Percentiles rank a stretch among this genome's conserved stretches.
phyloP scores from a whole-genome alignment of 2,113 vertebrate species.

The Panthera uncia region DNA sequence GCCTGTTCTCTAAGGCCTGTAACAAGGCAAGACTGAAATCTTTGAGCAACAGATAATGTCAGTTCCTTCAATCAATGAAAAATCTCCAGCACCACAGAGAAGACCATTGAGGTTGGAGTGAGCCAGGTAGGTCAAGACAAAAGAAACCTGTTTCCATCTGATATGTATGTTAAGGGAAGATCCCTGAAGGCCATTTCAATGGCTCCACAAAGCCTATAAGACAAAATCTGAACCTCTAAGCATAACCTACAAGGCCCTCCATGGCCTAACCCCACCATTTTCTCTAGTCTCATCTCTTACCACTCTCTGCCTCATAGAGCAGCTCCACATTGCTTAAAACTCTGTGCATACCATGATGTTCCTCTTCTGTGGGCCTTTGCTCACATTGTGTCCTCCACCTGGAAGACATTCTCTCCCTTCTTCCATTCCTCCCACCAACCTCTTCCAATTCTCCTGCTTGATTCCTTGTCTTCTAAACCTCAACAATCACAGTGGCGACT shows the following conservation, averaged over 20 bases:
- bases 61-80: neutral
- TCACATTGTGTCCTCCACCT: neutral
- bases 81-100: neutral
- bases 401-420: neutral
- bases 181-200: neutral
- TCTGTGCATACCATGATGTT: rapidly evolving
- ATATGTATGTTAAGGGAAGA: neutral
- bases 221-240: neutral
- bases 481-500: neutral
- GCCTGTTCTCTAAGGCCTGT: neutral
- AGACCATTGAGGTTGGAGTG: neutral
- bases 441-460: neutral
- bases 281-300: neutral
- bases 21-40: neutral
- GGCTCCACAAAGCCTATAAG: neutral
- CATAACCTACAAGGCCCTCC: neutral
- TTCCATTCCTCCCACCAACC: neutral
- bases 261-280: neutral
- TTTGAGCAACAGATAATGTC: neutral
- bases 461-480: neutral
- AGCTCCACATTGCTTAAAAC: neutral
- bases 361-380: neutral
- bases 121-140: neutral
- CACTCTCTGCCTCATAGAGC: neutral
- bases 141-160: too few species aligned